Evolutionary conservation across 2,888 invertebrate species (phyloP), one percentile per base, ranked within the genome.

Genomic region (Linnaemya vulpina): DNA sequence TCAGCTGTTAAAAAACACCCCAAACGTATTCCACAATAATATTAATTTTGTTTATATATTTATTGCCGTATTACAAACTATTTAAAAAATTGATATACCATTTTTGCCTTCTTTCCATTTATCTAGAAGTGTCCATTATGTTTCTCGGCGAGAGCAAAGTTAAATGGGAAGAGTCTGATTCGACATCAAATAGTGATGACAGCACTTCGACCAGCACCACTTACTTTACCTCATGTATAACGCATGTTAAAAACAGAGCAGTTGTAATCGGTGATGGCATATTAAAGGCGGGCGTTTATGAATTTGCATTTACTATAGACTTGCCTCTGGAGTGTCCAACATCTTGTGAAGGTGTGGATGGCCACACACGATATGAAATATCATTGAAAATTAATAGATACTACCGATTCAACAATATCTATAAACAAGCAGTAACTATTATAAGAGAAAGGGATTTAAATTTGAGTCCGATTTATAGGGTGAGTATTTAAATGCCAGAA

Each of bases 401-500:
- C n/a, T 96, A 96, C 95, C 96, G 95, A 88, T 95, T 95, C 91
- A 88, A 91, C 49, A 90, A 90, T 77, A 86, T 86, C 1, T 90
- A 88, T 43, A 88, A 87, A 20, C 88, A 88, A 49, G 88, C 90
- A 0, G 95, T 97, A 88, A 96, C 96, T 30, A 95, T 98, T 13
- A 93, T 96, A 67, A 95, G 95, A 86, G 94, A 95, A 7, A 93
- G 96, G 87, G 96, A 97, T 92, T 93, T 98, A 81, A 97, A 97
- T 92, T 93, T 94, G 87, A 94, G 95, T 90, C 93, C 94, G 5
- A 93, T 94, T 81, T 94, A 95, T 81, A 93, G 94, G 92, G 96
- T 96, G 93, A 91, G 91, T 38, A 7, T 8, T 1, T 9, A 1
- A 3, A 1, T 17, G 38, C 7, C 17, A 13, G 3, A 38, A 15